phyloP scores from a whole-genome alignment of 2,113 vertebrate genomes.

The Sylvilagus bachmani region DNA sequence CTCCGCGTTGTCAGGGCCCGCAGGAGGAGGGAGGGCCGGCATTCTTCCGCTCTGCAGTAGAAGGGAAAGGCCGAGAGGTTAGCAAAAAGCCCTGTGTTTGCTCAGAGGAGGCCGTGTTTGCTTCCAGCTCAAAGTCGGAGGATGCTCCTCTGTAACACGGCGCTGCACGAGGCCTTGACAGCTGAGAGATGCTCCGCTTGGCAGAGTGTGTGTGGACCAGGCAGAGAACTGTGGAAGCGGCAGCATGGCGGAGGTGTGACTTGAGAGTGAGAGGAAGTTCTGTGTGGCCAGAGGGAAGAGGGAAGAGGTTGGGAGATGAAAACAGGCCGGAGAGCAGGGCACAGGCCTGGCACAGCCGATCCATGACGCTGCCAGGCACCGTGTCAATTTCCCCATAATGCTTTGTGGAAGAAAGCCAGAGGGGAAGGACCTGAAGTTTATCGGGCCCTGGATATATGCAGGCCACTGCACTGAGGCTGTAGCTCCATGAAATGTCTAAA shows the following conservation, averaged over 20 bases:
- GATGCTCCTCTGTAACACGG: not conserved
- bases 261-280: not conserved
- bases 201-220: not conserved
- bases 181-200: not conserved
- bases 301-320: not conserved
- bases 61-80: not conserved
- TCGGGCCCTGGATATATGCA: not conserved
- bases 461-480: not conserved
- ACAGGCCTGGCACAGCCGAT: not conserved
- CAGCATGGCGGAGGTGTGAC: not conserved
- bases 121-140: not conserved
- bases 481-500: not conserved
- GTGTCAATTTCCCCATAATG: conserved; percentile 35
- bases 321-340: not conserved
- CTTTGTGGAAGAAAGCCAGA: conserved; percentile 24
- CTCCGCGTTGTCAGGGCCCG: not conserved
- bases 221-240: not conserved
- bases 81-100: not conserved
- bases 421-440: not conserved
- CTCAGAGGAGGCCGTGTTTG: not conserved
- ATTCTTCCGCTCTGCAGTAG: not conserved
- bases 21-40: not conserved
- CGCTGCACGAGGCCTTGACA: not conserved
- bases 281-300: not conserved
- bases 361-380: not conserved